phyloP scores from a whole-genome alignment of 2,113 vertebrate species.

The Bubo scandiacus region DNA sequence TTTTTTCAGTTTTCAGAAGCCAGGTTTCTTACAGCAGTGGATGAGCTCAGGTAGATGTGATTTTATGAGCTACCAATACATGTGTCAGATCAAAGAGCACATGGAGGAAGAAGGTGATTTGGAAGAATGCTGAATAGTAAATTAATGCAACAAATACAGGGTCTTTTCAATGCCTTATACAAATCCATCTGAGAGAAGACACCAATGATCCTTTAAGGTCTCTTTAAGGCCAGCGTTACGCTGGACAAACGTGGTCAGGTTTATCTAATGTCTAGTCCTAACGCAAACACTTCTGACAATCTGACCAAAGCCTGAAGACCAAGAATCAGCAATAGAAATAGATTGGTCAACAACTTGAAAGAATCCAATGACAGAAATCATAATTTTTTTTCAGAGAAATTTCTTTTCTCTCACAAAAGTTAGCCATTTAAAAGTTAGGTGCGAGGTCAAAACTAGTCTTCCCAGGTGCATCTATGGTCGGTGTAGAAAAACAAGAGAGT shows the following conservation, averaged over 20 bases:
- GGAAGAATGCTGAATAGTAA: neutral
- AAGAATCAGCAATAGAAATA: neutral
- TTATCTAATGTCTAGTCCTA: neutral
- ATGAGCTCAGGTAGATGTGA: neutral
- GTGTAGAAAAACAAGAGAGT: neutral
- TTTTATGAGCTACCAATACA: neutral
- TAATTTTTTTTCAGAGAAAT: neutral
- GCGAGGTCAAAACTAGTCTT: neutral
- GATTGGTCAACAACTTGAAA: neutral
- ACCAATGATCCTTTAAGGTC: neutral
- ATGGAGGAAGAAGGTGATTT: neutral
- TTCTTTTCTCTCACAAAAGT: neutral
- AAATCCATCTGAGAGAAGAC: neutral
- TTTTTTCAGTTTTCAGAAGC: neutral
- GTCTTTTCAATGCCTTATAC: neutral
- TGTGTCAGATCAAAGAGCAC: neutral
- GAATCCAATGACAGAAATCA: neutral
- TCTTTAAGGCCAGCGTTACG: neutral
- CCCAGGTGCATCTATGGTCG: neutral
- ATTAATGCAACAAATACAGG: neutral
- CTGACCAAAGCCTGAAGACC: neutral
- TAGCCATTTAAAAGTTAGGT: neutral
- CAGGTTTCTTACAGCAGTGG: neutral
- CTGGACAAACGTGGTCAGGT: neutral
- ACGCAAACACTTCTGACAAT: neutral